Evolutionary conservation across 2,888 invertebrate genomes (phyloP).

Genomic region (Xiphydria camelus): DNA sequence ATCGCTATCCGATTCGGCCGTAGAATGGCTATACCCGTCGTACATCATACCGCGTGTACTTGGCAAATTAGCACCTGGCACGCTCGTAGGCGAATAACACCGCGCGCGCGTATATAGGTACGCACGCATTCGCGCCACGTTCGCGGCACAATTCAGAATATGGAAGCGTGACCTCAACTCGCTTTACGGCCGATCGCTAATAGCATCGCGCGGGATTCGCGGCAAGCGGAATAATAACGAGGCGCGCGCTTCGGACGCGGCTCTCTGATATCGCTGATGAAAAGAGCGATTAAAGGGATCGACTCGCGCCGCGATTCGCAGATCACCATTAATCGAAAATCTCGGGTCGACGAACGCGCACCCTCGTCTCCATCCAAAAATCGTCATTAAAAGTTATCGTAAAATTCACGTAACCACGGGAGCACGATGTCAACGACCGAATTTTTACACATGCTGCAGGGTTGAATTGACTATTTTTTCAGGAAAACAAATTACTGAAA

Average conservation of each 20-base stretch:
- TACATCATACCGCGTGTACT: conserved; percentile 28
- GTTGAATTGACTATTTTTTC: too few species aligned
- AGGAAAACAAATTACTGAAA: too few species aligned
- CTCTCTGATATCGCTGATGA: conserved; percentile 18
- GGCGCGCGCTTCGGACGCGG: too few species aligned
- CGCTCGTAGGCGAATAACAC: conserved; percentile 8
- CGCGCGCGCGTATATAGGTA: background rate
- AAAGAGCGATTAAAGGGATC: conserved; percentile 19
- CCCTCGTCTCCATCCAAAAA: too few species aligned
- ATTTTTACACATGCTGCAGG: too few species aligned
- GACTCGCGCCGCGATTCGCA: conserved; percentile 8
- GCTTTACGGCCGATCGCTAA: conserved; percentile 36
- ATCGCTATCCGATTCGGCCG: too few species aligned
- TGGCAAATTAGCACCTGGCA: conserved; percentile 38
- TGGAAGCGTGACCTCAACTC: conserved; percentile 25
- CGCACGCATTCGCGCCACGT: background rate
- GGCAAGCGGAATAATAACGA: conserved; percentile 21
- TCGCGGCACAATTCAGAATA: background rate
- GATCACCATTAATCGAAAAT: conserved; percentile 27
- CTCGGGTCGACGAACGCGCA: conserved; percentile 1
- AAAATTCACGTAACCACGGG: too few species aligned
- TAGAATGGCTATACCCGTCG: too few species aligned
- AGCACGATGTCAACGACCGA: too few species aligned
- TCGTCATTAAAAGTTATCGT: too few species aligned
- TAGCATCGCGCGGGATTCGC: conserved; percentile 28